Conservation (phyloP, 2,888 invertebrate species). For the Chesias legatella region DNA sequence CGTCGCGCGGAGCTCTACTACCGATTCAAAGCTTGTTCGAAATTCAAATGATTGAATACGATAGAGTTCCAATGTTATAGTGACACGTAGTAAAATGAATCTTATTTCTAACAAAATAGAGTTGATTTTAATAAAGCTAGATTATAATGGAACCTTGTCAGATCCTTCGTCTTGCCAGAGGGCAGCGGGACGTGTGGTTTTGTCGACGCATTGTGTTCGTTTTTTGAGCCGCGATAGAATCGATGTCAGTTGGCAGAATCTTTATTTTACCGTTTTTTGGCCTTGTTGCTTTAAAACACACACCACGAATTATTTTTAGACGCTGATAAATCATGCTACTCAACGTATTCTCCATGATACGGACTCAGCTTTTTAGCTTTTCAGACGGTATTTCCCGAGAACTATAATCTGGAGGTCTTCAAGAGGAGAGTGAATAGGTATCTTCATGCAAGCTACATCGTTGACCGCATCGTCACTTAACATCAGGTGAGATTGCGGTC, state of each 20-base stretch:
- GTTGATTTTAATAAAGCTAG: slow-evolving; percentile 27
- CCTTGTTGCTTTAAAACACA: slow-evolving; percentile 52
- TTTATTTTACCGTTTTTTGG: slow-evolving; percentile 78
- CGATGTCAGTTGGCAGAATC: slow-evolving; percentile 80
- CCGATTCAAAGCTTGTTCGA: slow-evolving; percentile 71
- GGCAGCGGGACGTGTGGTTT: slow-evolving; percentile 71
- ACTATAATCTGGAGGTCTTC: too few species aligned
- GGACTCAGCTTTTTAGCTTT: too few species aligned
- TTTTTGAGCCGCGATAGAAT: slow-evolving; percentile 74
- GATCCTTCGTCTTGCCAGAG: slow-evolving; percentile 44
- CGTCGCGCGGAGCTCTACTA: slow-evolving; percentile 62
- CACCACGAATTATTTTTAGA: slow-evolving; percentile 12
- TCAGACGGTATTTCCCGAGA: too few species aligned
- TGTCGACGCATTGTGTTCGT: slow-evolving; percentile 70
- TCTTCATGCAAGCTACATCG: too few species aligned
- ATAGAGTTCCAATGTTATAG: slow-evolving; percentile 47
- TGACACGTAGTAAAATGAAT: slow-evolving; percentile 22
- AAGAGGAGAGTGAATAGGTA: too few species aligned
- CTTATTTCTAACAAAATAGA: slow-evolving; percentile 15
- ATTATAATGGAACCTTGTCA: slow-evolving; percentile 42
- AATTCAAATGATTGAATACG: slow-evolving; percentile 40
- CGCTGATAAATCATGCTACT: slow-evolving; percentile 4
- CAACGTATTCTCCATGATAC: too few species aligned
- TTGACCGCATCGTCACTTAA: too few species aligned
- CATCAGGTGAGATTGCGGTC: too few species aligned